Conservation (phyloP, 2,888 invertebrate genomes). For the Heliconius ethilla region DNA sequence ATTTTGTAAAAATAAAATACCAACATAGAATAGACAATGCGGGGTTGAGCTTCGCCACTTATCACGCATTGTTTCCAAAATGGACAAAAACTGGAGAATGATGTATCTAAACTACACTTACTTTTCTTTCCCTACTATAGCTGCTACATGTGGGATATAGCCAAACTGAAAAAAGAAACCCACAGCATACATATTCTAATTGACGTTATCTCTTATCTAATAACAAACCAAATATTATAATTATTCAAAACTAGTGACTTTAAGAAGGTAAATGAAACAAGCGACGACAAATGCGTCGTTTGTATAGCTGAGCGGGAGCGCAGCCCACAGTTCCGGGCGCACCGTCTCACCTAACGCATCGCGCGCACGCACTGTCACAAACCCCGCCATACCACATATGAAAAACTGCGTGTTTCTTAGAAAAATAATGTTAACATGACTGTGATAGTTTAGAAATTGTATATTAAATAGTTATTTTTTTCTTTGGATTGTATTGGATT, state of each 20-base stretch:
- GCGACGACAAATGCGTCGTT: slow-evolving; percentile 24
- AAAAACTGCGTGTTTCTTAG: slow-evolving; percentile 34
- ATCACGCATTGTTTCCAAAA: not conserved
- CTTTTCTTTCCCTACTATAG: not conserved
- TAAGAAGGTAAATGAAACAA: slow-evolving; percentile 8
- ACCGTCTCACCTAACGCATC: slow-evolving; percentile 47
- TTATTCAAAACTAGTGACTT: slow-evolving; percentile 9
- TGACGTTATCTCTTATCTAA: slow-evolving; percentile 8
- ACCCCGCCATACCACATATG: slow-evolving; percentile 51
- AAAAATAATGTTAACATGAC: slow-evolving; percentile 53
- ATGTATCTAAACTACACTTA: not conserved
- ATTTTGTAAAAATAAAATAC: not conserved
- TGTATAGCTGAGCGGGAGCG: slow-evolving; percentile 9
- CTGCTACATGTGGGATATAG: not conserved
- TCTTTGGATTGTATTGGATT: slow-evolving; percentile 17
- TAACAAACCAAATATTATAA: not conserved
- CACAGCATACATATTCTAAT: not conserved
- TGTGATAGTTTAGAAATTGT: slow-evolving; percentile 47
- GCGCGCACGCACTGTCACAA: slow-evolving; percentile 38
- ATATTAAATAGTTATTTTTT: slow-evolving; percentile 25
- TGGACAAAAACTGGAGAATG: not conserved
- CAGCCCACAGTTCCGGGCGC: slow-evolving; percentile 45
- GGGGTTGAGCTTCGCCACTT: not conserved
- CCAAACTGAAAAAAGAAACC: not conserved
- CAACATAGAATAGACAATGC: not conserved